Evolutionary conservation across 2,113 vertebrate species (phyloP).

Genomic region (Raphicerus campestris): DNA sequence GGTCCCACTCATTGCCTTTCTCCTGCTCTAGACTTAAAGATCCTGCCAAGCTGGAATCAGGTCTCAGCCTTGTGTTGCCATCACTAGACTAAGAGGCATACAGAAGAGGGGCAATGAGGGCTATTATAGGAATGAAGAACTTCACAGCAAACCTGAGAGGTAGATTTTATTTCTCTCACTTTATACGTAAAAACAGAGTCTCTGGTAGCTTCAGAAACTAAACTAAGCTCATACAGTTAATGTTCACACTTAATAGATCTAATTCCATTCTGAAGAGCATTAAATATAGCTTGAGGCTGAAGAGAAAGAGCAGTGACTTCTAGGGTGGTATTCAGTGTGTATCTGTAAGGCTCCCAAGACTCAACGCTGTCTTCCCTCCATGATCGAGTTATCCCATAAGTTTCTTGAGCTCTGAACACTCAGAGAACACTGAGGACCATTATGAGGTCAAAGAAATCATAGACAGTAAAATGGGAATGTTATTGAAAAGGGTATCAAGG

Average conservation of each 20-base stretch:
- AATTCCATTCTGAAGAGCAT: neutral
- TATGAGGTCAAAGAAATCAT: neutral
- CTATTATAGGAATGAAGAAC: neutral
- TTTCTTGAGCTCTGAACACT: neutral
- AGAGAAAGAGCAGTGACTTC: neutral
- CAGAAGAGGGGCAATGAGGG: neutral
- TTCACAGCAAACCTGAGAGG: neutral
- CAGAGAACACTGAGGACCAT: neutral
- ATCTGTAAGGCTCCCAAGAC: neutral
- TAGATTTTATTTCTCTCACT: neutral
- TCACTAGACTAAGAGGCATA: neutral
- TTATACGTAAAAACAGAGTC: neutral
- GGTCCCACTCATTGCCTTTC: neutral
- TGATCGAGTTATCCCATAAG: neutral
- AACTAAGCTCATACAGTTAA: neutral
- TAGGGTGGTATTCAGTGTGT: neutral
- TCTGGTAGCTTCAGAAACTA: neutral
- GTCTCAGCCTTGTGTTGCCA: neutral
- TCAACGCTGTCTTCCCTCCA: neutral
- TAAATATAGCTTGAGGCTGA: neutral
- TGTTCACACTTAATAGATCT: neutral
- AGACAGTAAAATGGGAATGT: neutral
- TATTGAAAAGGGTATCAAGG: neutral
- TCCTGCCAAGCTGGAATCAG: neutral
- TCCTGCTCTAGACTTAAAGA: neutral